Percentiles rank a stretch among this genome's conserved stretches.
Evolutionary conservation across 1,140 invertebrate species (phyloP).

Genomic region (Cataglyphis hispanica): DNA sequence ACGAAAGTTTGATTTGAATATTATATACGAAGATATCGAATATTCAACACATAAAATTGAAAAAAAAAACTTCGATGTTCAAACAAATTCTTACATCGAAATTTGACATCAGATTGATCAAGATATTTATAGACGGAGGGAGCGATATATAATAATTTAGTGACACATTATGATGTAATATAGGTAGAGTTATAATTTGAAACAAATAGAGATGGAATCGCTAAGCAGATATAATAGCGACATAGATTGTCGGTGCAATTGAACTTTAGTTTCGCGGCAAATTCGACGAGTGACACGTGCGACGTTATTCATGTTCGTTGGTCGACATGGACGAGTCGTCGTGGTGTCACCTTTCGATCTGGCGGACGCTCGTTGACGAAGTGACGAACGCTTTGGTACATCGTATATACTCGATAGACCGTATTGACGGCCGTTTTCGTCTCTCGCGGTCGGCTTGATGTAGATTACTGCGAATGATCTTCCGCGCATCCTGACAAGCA

Average conservation of each 20-base stretch:
- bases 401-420: background rate
- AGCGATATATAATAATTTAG: background rate
- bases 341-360: conserved; percentile 47
- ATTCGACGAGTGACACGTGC: conserved; percentile 56
- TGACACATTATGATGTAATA: background rate
- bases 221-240: background rate
- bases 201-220: background rate
- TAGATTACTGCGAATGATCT: conserved; percentile 42
- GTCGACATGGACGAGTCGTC: conserved; percentile 47
- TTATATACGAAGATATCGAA: background rate
- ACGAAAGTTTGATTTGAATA: background rate
- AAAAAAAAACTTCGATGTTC: conserved; percentile 9
- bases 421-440: conserved; percentile 35
- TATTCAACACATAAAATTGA: background rate
- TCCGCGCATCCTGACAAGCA: background rate
- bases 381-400: background rate
- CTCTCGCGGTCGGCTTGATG: conserved; percentile 22
- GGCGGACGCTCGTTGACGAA: conserved; percentile 46
- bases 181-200: background rate
- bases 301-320: conserved; percentile 46
- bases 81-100: background rate
- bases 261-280: background rate
- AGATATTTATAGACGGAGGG: conserved; percentile 8
- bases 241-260: conserved; percentile 31
- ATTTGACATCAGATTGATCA: background rate